Base-by-base conservation (phyloP, 1,140 invertebrate genomes). In the Eupeodes corollae region DNA sequence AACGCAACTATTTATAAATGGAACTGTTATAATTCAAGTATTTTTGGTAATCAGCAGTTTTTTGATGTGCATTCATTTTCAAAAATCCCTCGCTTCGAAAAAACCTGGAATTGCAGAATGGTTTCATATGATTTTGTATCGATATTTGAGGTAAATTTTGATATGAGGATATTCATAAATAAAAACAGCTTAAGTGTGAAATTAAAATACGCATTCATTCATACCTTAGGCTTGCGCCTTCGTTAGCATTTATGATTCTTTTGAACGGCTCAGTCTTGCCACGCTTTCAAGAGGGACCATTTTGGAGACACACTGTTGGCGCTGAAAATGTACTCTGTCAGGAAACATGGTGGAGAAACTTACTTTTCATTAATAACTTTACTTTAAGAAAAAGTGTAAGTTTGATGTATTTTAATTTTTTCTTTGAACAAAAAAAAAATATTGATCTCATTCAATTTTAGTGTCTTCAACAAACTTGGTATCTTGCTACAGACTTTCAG, bases 381-480 rank as follows among this genome's bases (percentile, higher is more conserved):
- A 55, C 77, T 19, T 58, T 50, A 47, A 67, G 35, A 14, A 51
- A 63, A 1, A 61, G 58, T 52, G 61, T 63, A 46, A 35, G 55
- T 57, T n/a, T 14, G 12, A 14, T 35, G 14, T 45, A 39, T 10
- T 5, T 18, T 13, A 1, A n/a, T 30, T 44, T 46, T n/a, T 5
- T 10, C 32, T 13, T 26, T 19, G 40, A 38, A 21, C 30, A 52
- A 3, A 52, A 51, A 39, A 68, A 66, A 51, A 69, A 72, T 56
- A 54, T 58, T 9, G 8, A 44, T 51, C 5, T 51, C 33, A 44
- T 41, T 45, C 15, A 34, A 45, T 57, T 62, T 26, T 48, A 78
- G 79, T 85, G 84, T 57, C 74, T 82, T 70, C 75, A 75, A 1
- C 83, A 82, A 67, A 75, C 79, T 0, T 87, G 83, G 83, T 86